phyloP scores from a whole-genome alignment of 2,888 invertebrate species.

The Penaeus monodon region DNA sequence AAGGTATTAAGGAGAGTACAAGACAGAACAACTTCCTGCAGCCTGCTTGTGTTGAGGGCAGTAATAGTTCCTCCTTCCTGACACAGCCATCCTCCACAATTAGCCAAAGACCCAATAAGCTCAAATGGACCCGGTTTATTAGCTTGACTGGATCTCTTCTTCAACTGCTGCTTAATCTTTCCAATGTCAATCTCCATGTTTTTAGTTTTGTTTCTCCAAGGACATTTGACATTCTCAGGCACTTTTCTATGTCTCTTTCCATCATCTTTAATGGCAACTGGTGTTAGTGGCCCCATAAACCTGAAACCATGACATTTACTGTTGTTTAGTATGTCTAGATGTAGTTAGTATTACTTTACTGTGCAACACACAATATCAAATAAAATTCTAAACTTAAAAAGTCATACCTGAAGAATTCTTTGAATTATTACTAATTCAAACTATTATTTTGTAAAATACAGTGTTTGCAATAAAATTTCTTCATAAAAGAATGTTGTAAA shows the following conservation, averaged over 20 bases:
- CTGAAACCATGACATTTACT: conserved; percentile 1
- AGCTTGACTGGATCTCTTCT: not conserved
- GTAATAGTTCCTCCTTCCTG: conserved; percentile 11
- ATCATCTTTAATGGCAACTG: conserved; percentile 3
- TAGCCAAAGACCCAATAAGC: conserved; percentile 27
- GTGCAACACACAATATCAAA: too few species aligned
- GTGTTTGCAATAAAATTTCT: too few species aligned
- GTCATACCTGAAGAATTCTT: too few species aligned
- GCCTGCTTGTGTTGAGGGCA: conserved; percentile 27
- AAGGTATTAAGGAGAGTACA: conserved; percentile 36
- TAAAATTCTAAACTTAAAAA: too few species aligned
- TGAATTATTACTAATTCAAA: too few species aligned
- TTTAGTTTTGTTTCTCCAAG: conserved; percentile 18
- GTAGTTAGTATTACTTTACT: too few species aligned
- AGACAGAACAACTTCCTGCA: conserved; percentile 35
- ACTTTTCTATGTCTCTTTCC: conserved; percentile 4
- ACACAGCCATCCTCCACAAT: conserved; percentile 44
- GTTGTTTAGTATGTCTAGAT: too few species aligned
- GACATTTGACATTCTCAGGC: not conserved
- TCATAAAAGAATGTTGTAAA: too few species aligned
- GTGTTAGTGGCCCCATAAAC: conserved; percentile 45
- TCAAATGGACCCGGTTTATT: not conserved
- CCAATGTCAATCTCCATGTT: conserved; percentile 6
- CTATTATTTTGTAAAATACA: too few species aligned
- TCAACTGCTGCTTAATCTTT: conserved; percentile 18